Percentiles rank a stretch among this genome's conserved stretches.
These are phyloP conservation scores for Hydroisotoma schaefferi DNA, from an alignment of 2,888 invertebrate genomes.

Conservation along the genomic window DNA sequence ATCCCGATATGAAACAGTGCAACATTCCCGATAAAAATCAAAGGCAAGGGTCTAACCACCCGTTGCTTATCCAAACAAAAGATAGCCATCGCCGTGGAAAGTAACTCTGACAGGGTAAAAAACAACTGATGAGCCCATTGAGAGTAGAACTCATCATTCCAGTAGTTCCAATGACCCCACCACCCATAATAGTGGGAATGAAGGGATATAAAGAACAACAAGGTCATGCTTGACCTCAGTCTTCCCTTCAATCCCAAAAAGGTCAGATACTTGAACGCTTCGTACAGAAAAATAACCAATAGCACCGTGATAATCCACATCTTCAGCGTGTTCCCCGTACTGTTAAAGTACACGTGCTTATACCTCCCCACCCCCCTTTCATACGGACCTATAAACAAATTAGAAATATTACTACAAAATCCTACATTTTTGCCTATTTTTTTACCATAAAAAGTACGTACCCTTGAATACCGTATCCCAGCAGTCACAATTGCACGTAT, in stretches of 20 bases:
- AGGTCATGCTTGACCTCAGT: conserved; percentile 60
- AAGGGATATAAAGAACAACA: conserved; percentile 61
- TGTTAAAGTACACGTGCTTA: no score
- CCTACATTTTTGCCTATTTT: no score
- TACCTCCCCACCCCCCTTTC: no score
- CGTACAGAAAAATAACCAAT: conserved; percentile 61
- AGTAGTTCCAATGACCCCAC: conserved; percentile 67
- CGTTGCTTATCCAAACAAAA: conserved; percentile 58
- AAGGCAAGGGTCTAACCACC: conserved; percentile 57
- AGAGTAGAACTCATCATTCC: conserved; percentile 66
- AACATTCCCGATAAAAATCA: conserved; percentile 60
- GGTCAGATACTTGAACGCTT: conserved; percentile 60
- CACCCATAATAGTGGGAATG: conserved; percentile 67
- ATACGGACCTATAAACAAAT: no score
- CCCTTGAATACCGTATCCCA: no score
- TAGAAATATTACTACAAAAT: no score
- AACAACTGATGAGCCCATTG: conserved; percentile 68
- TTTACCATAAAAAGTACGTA: no score
- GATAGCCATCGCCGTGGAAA: conserved; percentile 61
- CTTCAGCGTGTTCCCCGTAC: no score
- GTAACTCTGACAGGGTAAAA: conserved; percentile 61
- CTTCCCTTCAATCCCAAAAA: conserved; percentile 56
- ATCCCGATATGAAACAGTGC: conserved; percentile 62
- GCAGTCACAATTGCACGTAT: no score
- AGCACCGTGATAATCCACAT: no score